Base-by-base conservation (phyloP, 2,113 vertebrate genomes). In the Arvicanthis niloticus region DNA sequence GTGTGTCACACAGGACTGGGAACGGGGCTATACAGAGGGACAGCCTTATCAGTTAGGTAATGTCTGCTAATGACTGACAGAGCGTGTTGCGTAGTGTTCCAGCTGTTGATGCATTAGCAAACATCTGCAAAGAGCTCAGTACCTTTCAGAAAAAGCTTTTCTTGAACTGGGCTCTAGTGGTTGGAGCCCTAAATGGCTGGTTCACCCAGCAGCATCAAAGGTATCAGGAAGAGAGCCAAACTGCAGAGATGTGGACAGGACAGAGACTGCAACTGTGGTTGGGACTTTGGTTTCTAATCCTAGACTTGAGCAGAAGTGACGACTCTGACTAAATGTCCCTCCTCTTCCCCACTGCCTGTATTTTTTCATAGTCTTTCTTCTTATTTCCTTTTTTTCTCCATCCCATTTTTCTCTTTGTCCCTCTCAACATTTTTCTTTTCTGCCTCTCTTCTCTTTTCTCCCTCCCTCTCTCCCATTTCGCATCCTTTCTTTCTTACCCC, bases 1-100 rank as follows among this genome's bases (percentile, higher is more conserved):
- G 98, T 98, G 97, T 97, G 93, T 78, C 97, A 84, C 13, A 16
- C 31, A 70, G 89, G 77, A 94, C 94, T 96, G 96, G 97, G 97
- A 98, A 97, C 90, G 92, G 98, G n/a, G 97, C 97, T 90, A 96
- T 73, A 70, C 84, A 3, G 93, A 98, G 96, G 82, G 0, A 97
- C 97, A 40, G 93, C 96, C 94, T 99, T 99, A 98, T 99, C 98
- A 98, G 98, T 99, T 99, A 99, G 99, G 99, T 99, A 98, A 99
- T 62, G 99, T 99, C 99, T 99, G 98, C 96, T 97, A 72, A 78
- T 97, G 98, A 98, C 96, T 98, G 98, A 95, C 97, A 94, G 98
- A 96, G 98, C 98, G 97, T 93, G 97, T 53, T 87, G 62, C 96
- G 95, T 93, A 70, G 97, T 40, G 82, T 96, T 98, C 96, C 96